Evolutionary conservation across 2,888 invertebrate genomes (phyloP), one percentile per base, ranked within the genome.

Genomic region (Hirtodrosophila cameraria): DNA sequence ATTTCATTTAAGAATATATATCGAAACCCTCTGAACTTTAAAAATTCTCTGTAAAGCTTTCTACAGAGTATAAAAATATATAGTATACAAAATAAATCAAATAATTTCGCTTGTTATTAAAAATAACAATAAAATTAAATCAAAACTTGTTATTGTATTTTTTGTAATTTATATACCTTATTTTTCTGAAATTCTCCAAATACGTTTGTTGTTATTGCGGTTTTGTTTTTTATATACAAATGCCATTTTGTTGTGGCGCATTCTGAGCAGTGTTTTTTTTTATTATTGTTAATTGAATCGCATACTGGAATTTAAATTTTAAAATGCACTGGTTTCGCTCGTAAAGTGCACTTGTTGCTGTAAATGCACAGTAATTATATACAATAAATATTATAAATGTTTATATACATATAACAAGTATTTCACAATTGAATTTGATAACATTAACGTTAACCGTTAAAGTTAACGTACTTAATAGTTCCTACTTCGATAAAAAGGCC

Each of bases 201-300:
- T 38, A 35, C 36, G 30, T 41, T n/a, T 49, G 16, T 60, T 59
- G 41, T 72, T 76, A 20, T 62, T 45, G 25, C 15, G 15, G 11
- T n/a, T 46, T n/a, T n/a, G n/a, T 11, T 18, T 36, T 73, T 20
- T 54, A 30, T 36, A 53, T 9, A 71, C 18, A 18, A 4, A 18
- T 80, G 31, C 49, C 41, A 30, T 45, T 49, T 76, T 45, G 38
- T 55, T 43, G 28, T 50, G 70, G 49, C 36, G 52, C n/a, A 48
- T 61, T 48, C 42, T 18, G 38, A 23, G 15, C 8, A 41, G 28
- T 28, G 31, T n/a, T 49, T 25, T 53, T 20, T 30, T 31, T 52
- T 20, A 23, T 30, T 30, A 35, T n/a, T n/a, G n/a, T n/a, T 39
- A 48, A 38, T 36, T 50, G 11, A 57, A 31, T 4, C 18, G 42